phyloP scores from a whole-genome alignment of 2,888 invertebrate species.

The Acanthococcus lagerstroemiae region DNA sequence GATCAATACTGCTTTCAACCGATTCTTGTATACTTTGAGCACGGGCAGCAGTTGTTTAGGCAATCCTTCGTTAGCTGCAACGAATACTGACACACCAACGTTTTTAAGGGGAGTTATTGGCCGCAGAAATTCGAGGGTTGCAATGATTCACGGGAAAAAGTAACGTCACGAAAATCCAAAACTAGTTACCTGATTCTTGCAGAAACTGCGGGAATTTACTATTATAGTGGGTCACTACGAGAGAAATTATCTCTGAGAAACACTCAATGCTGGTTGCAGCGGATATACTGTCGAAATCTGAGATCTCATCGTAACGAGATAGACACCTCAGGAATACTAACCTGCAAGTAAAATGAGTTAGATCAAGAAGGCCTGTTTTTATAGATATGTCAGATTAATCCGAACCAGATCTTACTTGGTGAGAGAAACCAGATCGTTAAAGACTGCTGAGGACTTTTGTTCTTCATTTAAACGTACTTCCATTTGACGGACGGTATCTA shows the following conservation, averaged over 20 bases:
- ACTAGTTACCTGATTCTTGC: constrained; percentile 42
- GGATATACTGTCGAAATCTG: constrained; percentile 49
- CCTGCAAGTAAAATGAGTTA: constrained; percentile 36
- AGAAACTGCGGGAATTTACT: constrained; percentile 44
- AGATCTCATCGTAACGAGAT: constrained; percentile 45
- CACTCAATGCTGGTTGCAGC: constrained; percentile 50
- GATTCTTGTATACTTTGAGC: constrained; percentile 31
- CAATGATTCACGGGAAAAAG: background rate
- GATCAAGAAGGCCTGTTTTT: no score
- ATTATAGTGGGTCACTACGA: constrained; percentile 39
- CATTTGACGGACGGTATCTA: constrained; percentile 41
- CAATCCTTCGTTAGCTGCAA: constrained; percentile 31
- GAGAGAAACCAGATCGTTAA: constrained; percentile 29
- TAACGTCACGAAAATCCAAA: background rate
- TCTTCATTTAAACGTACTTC: constrained; percentile 20
- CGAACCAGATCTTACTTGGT: constrained; percentile 29
- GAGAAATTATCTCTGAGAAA: constrained; percentile 41
- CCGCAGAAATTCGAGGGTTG: background rate
- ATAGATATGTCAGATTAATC: no score
- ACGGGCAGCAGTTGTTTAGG: constrained; percentile 33
- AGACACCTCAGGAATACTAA: constrained; percentile 41
- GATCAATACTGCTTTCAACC: constrained; percentile 19
- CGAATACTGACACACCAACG: background rate
- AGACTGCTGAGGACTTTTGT: constrained; percentile 26
- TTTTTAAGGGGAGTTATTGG: background rate